Base-by-base conservation (phyloP, 2,113 vertebrate species). In the Phrynosoma blainvillii region DNA sequence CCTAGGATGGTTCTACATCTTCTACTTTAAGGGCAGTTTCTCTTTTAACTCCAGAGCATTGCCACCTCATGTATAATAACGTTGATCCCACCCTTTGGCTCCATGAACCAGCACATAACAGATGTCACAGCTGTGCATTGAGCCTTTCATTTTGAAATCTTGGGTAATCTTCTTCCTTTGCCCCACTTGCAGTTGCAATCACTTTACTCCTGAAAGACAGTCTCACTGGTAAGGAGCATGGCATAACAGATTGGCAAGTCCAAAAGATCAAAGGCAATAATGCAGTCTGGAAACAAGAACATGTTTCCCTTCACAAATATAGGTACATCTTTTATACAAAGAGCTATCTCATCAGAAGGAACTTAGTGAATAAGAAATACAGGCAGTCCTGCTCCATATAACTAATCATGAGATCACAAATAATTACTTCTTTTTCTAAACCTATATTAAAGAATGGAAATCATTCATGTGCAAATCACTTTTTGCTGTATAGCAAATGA, bases 401-500 rank as follows among this genome's bases (percentile, higher is more conserved):
- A 40, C 25, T 68, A 56, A 9, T n/a, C n/a, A 83, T 83, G 81
- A 88, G 81, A 68, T 78, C 42, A 87, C 54, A 87, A 80, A 54
- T 79, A 79, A 88, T 32, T 13, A 77, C 54, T 42, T 82, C 80
- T 82, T 56, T 82, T 18, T 73, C 59, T 21, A 30, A 20, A 30
- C 20, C 54, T 27, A 5, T 73, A 59, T 47, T 47, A 74, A 73
- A 87, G 54, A 81, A 9, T 30, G 83, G 42, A 54, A 70, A 18
- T 87, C 88, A 75, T 89, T 84, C 56, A 36, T 88, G 90, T 84
- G 90, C 70, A 87, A 89, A 87, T 18, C 14, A 86, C 25, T 79
- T 73, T 66, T 14, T n/a, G 6, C 74, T 16, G 30, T 30, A 11
- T 0, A 62, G 6, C 3, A 76, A 84, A 80, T 82, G 21, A 21